Evolutionary conservation across 2,888 invertebrate genomes (phyloP).

Genomic region (Hedya salicella): DNA sequence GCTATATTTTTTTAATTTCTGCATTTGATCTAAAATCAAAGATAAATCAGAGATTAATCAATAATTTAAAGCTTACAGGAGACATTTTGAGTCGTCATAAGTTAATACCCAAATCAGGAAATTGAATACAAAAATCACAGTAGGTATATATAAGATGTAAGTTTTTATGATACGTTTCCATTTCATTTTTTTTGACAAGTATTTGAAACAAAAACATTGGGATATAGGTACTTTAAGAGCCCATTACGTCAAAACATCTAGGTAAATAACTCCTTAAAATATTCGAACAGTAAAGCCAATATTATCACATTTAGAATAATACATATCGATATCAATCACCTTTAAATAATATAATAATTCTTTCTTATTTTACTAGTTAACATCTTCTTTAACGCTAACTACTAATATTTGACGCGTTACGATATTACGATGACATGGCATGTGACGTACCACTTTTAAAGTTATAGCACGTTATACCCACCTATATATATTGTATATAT

Average conservation of each 20-base stretch:
- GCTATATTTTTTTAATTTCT: too few species aligned
- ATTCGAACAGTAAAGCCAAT: neutral
- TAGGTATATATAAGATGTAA: neutral
- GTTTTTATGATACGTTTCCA: constrained; percentile 3
- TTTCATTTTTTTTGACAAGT: neutral
- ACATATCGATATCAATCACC: neutral
- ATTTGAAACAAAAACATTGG: neutral
- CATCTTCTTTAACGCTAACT: neutral
- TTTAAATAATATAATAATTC: neutral
- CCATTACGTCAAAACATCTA: neutral
- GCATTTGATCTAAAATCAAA: too few species aligned
- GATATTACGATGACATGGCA: neutral
- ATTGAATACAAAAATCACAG: neutral
- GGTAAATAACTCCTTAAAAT: neutral
- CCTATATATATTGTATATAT: too few species aligned
- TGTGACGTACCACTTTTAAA: neutral
- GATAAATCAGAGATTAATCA: too few species aligned
- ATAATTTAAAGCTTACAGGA: too few species aligned
- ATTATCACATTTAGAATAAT: constrained; percentile 8
- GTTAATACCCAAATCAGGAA: neutral
- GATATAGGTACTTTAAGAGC: neutral
- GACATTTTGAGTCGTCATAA: too few species aligned
- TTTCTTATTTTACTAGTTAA: neutral
- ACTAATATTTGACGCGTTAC: neutral
- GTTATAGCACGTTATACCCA: too few species aligned